Percentiles rank a stretch among this genome's conserved stretches.
Conservation (phyloP, 2,113 vertebrate species). For the Aleadryas rufinucha region DNA sequence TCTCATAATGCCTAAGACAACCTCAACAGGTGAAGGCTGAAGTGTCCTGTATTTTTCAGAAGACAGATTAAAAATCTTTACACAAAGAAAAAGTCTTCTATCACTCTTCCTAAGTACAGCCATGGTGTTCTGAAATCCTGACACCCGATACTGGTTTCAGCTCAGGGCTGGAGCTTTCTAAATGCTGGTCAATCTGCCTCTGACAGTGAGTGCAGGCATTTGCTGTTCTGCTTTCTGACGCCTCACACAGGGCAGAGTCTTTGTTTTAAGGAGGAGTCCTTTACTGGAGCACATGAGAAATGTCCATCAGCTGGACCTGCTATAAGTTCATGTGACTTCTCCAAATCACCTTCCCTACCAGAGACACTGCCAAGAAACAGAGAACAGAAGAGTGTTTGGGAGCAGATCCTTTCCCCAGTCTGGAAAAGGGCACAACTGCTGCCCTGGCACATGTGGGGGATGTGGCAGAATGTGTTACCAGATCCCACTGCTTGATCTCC, state of each 20-base stretch:
- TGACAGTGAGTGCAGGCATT: not conserved
- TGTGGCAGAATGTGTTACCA: no score
- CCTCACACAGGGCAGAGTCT: not conserved
- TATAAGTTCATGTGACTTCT: not conserved
- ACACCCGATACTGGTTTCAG: accelerated
- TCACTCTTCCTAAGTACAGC: not conserved
- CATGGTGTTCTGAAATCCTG: not conserved
- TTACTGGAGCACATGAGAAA: not conserved
- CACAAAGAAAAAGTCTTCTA: not conserved
- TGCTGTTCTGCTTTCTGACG: not conserved
- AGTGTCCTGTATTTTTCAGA: not conserved
- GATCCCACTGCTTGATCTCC: not conserved
- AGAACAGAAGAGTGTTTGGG: not conserved
- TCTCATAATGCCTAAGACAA: not conserved
- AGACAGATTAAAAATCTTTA: not conserved
- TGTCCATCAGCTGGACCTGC: not conserved
- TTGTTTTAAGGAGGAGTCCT: not conserved
- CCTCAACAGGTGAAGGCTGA: not conserved
- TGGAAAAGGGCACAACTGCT: not conserved
- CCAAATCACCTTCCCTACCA: not conserved
- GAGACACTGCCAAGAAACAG: not conserved
- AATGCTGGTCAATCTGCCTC: not conserved
- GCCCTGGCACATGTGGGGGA: not conserved
- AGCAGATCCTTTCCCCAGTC: not conserved
- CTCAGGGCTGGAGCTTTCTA: not conserved